Evolutionary conservation across 1,140 invertebrate species (phyloP).

Genomic region (Drosophila melanica): DNA sequence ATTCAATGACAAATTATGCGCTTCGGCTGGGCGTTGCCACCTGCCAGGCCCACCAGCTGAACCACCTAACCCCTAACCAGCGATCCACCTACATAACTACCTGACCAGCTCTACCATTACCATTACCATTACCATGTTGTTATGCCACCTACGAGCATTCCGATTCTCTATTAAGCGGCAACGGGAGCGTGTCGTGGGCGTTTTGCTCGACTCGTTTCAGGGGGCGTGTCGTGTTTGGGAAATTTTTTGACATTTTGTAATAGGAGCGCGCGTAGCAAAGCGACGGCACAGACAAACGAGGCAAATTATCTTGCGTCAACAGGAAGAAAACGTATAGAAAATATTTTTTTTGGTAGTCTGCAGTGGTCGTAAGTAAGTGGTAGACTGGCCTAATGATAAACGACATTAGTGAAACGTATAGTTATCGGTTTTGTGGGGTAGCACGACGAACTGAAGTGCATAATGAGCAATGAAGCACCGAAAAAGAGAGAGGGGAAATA

Average conservation of each 20-base stretch:
- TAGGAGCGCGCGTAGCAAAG: constrained; percentile 37
- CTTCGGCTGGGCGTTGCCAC: constrained; percentile 56
- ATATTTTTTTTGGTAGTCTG: constrained; percentile 37
- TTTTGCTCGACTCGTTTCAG: constrained; percentile 39
- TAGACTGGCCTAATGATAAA: constrained; percentile 74
- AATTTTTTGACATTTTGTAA: constrained; percentile 80
- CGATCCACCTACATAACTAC: constrained; percentile 45
- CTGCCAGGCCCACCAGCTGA: constrained; percentile 36
- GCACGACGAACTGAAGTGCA: constrained; percentile 28
- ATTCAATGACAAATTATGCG: constrained; percentile 82
- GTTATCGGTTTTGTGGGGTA: neutral
- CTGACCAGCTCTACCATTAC: constrained; percentile 35
- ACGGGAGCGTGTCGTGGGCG: constrained; percentile 59
- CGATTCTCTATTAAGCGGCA: constrained; percentile 25
- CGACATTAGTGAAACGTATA: constrained; percentile 63
- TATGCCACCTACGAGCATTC: constrained; percentile 71
- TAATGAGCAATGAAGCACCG: constrained; percentile 49
- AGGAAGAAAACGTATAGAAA: constrained; percentile 66
- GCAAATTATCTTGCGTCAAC: constrained; percentile 80
- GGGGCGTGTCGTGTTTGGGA: constrained; percentile 52
- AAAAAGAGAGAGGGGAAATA: constrained; percentile 40
- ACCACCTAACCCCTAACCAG: constrained; percentile 44
- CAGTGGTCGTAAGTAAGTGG: constrained; percentile 23
- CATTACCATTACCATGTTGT: constrained; percentile 48
- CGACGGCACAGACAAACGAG: constrained; percentile 39